Percentiles rank a stretch among this genome's conserved stretches.
These are phyloP conservation scores for Todus mexicanus DNA, from an alignment of 2,797 vertebrate genomes.

Conservation along the genomic window DNA sequence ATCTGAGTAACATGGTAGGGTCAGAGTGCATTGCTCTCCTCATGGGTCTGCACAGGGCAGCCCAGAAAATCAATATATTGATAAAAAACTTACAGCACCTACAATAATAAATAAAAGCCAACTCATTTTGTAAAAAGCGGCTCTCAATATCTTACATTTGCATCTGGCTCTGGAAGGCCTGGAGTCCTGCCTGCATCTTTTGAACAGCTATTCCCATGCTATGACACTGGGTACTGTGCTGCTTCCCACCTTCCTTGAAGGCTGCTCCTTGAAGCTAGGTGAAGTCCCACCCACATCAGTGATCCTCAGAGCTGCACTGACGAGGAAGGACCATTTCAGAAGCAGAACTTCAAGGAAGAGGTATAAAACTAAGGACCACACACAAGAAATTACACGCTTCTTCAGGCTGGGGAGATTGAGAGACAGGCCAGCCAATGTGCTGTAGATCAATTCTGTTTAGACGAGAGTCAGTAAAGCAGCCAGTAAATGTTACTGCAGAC, in stretches of 20 bases:
- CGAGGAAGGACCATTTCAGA: neutral
- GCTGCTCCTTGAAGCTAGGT: neutral
- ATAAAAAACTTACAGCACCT: neutral
- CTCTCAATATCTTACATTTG: neutral
- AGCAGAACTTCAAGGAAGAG: neutral
- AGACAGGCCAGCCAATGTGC: neutral
- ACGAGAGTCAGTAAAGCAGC: neutral
- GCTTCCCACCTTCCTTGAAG: neutral
- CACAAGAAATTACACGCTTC: rapidly evolving
- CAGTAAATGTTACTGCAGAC: neutral
- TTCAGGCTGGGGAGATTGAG: neutral
- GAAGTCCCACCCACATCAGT: rapidly evolving
- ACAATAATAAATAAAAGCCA: neutral
- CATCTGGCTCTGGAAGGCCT: neutral
- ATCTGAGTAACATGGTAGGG: neutral
- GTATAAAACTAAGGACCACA: neutral
- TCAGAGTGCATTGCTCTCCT: rapidly evolving
- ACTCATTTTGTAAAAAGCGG: neutral
- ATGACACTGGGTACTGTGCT: rapidly evolving
- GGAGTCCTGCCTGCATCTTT: neutral
- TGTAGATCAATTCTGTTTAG: neutral
- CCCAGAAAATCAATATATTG: neutral
- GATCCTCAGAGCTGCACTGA: neutral
- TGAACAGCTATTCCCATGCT: neutral
- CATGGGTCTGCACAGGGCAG: neutral